A percentile compares a stretch with the other conserved stretches of the same genome.
phyloP scores from a whole-genome alignment of 2,888 invertebrate genomes.

The Lepidochrysops patricia region DNA sequence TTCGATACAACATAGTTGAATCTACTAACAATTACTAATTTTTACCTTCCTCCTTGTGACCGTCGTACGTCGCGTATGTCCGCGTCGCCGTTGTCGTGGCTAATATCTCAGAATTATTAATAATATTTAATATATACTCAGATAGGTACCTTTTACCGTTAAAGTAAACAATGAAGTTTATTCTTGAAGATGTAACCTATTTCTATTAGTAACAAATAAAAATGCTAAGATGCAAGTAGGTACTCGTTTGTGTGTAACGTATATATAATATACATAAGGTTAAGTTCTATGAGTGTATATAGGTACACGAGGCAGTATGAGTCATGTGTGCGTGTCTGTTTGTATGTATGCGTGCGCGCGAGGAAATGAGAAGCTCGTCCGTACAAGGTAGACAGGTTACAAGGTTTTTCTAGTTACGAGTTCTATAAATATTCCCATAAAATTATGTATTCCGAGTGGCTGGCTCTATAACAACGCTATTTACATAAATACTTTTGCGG shows the following conservation, averaged over 20 bases:
- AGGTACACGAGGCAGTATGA: not conserved
- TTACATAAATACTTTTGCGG: slow-evolving; percentile 6
- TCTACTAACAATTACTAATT: too few species aligned
- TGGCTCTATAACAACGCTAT: slow-evolving; percentile 3
- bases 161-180: too few species aligned
- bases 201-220: not conserved
- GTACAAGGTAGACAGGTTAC: slow-evolving; percentile 13
- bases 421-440: slow-evolving; percentile 14
- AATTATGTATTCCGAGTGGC: slow-evolving; percentile 11
- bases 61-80: too few species aligned
- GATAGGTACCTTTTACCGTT: too few species aligned
- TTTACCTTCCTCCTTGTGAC: too few species aligned
- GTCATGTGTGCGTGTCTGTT: not conserved
- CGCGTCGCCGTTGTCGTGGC: too few species aligned
- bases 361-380: slow-evolving; percentile 12
- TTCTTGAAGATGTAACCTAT: not conserved
- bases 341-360: not conserved
- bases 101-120: too few species aligned
- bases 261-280: too few species aligned
- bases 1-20: not conserved
- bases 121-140: too few species aligned
- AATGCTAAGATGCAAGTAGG: not conserved
- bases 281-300: not conserved
- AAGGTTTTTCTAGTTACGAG: slow-evolving; percentile 13
- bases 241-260: not conserved